phyloP scores from a whole-genome alignment of 2,888 invertebrate species.

The Lepidocyrtinus sp. region DNA sequence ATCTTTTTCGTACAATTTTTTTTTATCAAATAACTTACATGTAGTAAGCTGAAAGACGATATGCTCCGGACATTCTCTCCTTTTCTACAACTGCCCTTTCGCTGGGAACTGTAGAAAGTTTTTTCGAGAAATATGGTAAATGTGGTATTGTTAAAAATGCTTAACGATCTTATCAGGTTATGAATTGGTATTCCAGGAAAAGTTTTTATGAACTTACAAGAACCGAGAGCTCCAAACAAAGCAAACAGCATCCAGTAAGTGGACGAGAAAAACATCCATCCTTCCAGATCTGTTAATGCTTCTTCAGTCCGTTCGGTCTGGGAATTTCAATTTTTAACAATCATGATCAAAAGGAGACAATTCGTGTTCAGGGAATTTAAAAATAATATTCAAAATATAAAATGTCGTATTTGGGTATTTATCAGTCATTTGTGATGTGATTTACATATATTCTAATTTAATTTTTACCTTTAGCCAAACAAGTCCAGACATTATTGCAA shows the following conservation, averaged over 20 bases:
- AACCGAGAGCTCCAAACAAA: slow-evolving; percentile 83
- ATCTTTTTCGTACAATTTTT: no score
- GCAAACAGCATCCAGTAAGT: slow-evolving; percentile 89
- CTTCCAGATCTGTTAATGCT: slow-evolving; percentile 83
- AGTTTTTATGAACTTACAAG: slow-evolving; percentile 82
- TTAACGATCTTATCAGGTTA: neutral
- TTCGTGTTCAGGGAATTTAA: no score
- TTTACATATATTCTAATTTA: no score
- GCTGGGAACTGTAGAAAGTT: slow-evolving; percentile 80
- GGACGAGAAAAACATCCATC: slow-evolving; percentile 88
- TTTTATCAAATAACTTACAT: slow-evolving; percentile 63
- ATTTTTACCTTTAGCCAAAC: slow-evolving; percentile 85
- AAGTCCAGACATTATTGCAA: slow-evolving; percentile 82
- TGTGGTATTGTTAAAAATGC: no score
- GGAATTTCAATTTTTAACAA: no score
- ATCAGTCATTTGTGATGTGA: no score
- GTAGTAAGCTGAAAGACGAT: slow-evolving; percentile 85
- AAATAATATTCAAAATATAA: no score
- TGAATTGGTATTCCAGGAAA: neutral
- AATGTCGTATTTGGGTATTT: no score
- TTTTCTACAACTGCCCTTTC: slow-evolving; percentile 86
- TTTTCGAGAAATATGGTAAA: no score
- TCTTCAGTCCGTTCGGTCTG: slow-evolving; percentile 83
- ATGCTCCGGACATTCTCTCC: slow-evolving; percentile 84
- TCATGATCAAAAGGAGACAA: no score